A percentile compares a stretch with the other conserved stretches of the same genome.
Evolutionary conservation across 2,888 invertebrate genomes (phyloP).

Genomic region (Pollenia angustigena): DNA sequence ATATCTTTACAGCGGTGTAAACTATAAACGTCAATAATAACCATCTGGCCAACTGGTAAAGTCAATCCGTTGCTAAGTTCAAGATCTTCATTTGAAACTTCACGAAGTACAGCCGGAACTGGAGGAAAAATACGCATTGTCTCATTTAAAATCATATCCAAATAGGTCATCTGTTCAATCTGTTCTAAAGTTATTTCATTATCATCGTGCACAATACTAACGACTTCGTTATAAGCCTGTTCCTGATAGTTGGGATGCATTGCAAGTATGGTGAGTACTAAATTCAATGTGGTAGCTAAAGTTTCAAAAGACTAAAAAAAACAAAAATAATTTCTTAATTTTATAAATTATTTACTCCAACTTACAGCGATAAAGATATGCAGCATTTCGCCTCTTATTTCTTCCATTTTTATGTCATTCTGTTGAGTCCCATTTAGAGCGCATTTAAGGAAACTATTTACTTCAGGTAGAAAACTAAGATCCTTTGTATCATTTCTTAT

Average conservation of each 20-base stretch:
- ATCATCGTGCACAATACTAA: conserved; percentile 74
- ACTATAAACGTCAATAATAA: conserved; percentile 79
- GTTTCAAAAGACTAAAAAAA: conserved; percentile 80
- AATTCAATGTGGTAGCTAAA: conserved; percentile 77
- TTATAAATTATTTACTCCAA: too few relatives aligned
- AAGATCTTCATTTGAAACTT: conserved; percentile 75
- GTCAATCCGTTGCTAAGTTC: conserved; percentile 77
- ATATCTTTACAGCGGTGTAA: conserved; percentile 80
- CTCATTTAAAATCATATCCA: conserved; percentile 81
- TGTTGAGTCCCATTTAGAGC: neutral
- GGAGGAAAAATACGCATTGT: conserved; percentile 80
- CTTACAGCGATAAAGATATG: conserved; percentile 26
- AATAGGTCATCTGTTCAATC: conserved; percentile 78
- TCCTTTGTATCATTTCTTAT: neutral
- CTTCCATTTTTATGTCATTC: neutral
- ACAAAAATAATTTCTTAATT: too few relatives aligned
- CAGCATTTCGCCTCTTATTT: neutral
- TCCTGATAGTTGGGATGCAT: conserved; percentile 80
- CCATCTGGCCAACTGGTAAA: conserved; percentile 78
- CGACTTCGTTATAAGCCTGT: conserved; percentile 78
- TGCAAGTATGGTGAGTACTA: conserved; percentile 76
- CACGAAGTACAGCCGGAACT: conserved; percentile 78
- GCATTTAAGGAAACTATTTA: neutral
- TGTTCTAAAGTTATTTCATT: conserved; percentile 77
- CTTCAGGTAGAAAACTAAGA: conserved; percentile 3